Percentiles rank a stretch among this genome's conserved stretches.
Conservation (phyloP, 2,113 vertebrate genomes). For the Eonycteris spelaea region DNA sequence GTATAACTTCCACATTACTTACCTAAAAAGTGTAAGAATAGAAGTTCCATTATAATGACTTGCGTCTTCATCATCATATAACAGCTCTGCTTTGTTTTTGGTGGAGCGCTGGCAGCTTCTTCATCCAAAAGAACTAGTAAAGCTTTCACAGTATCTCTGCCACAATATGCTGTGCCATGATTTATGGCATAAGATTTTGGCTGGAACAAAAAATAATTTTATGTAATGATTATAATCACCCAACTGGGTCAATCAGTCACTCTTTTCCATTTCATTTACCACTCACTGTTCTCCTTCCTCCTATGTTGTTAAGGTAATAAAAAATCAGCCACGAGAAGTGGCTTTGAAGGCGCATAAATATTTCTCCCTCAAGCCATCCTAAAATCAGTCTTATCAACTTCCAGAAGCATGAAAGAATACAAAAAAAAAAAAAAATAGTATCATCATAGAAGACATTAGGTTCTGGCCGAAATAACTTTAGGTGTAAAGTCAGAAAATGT, state of each 20-base stretch:
- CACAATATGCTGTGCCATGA: constrained; percentile 90
- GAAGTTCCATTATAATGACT: constrained; percentile 74
- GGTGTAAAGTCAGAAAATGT: constrained; percentile 11
- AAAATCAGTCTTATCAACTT: constrained; percentile 17
- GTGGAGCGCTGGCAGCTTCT: constrained; percentile 85
- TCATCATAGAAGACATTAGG: background rate
- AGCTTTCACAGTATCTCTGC: constrained; percentile 91
- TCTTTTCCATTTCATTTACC: background rate
- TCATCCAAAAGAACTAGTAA: constrained; percentile 91
- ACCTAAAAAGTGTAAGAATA: constrained; percentile 89
- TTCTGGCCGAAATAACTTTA: constrained; percentile 13
- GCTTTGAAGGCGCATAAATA: background rate
- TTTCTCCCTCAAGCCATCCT: background rate
- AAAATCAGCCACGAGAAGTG: background rate
- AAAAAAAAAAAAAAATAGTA: background rate
- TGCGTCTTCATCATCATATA: constrained; percentile 83
- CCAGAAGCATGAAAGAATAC: background rate
- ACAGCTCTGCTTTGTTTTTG: constrained; percentile 89
- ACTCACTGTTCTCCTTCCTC: background rate
- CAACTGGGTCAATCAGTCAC: background rate
- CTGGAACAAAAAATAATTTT: constrained; percentile 80
- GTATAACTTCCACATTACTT: constrained; percentile 55
- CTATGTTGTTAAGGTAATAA: background rate
- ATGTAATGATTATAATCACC: background rate
- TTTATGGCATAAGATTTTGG: constrained; percentile 92